A percentile compares a stretch with the other conserved stretches of the same genome.
Evolutionary conservation across 2,888 invertebrate species (phyloP).

Genomic region (Callyntrura sp.): DNA sequence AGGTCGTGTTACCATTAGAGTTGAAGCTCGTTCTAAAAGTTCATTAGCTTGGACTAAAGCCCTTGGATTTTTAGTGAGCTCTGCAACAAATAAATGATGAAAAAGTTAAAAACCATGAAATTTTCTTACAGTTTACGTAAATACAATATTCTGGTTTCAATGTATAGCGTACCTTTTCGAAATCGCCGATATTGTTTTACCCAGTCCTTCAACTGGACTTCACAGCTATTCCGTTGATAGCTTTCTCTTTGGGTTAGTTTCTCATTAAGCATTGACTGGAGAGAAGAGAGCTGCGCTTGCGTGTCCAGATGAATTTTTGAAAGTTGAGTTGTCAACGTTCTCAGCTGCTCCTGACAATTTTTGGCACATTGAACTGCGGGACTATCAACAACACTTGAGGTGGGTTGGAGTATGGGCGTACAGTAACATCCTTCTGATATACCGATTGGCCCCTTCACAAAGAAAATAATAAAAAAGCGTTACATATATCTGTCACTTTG

Average conservation of each 20-base stretch:
- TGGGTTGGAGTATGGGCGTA: constrained; percentile 91
- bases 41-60: constrained; percentile 81
- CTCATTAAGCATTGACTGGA: constrained; percentile 82
- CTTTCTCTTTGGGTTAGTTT: constrained; percentile 79
- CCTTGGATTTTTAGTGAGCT: constrained; percentile 81
- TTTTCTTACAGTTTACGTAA: constrained; percentile 13
- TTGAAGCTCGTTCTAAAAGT: constrained; percentile 80
- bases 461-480: constrained; percentile 41
- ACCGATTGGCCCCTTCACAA: constrained; percentile 95
- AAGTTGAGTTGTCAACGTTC: constrained; percentile 79
- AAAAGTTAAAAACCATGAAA: neutral
- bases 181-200: constrained; percentile 82
- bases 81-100: constrained; percentile 43
- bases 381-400: constrained; percentile 75
- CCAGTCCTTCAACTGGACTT: constrained; percentile 82
- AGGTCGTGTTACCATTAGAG: constrained; percentile 80
- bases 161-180: constrained; percentile 83
- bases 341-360: constrained; percentile 81
- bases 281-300: constrained; percentile 80
- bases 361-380: constrained; percentile 80
- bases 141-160: too few relatives aligned
- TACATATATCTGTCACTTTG: neutral
- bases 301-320: constrained; percentile 82
- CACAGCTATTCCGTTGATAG: constrained; percentile 77
- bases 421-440: constrained; percentile 97